Evolutionary conservation across 2,797 vertebrate genomes (phyloP).

Genomic region (Lacerta viridis): DNA sequence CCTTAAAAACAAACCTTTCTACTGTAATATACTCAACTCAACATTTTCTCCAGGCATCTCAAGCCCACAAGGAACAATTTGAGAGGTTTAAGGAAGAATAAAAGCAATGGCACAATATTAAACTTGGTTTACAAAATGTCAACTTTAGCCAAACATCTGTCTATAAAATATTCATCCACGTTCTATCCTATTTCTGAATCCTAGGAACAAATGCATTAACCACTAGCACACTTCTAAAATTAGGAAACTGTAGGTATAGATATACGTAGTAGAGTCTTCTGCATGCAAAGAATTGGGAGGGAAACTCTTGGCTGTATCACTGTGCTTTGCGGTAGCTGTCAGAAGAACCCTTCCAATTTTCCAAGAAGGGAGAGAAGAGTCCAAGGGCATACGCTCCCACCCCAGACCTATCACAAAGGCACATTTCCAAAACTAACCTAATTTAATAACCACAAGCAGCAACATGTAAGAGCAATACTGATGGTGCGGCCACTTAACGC

Average conservation of each 20-base stretch:
- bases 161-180: neutral
- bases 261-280: no score
- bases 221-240: no score
- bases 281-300: neutral
- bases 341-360: neutral
- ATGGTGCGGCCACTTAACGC: neutral
- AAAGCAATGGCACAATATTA: neutral
- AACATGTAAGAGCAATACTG: neutral
- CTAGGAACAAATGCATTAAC: neutral
- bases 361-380: neutral
- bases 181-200: neutral
- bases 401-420: neutral
- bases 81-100: neutral
- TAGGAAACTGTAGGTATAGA: no score
- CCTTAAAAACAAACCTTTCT: neutral
- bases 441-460: neutral
- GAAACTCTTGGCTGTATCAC: neutral
- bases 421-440: neutral
- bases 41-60: neutral
- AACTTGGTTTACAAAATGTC: neutral
- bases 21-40: neutral
- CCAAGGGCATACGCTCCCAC: neutral
- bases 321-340: neutral
- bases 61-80: neutral
- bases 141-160: neutral